phyloP scores from a whole-genome alignment of 1,140 invertebrate genomes.

The Drosophila ercepeae region DNA sequence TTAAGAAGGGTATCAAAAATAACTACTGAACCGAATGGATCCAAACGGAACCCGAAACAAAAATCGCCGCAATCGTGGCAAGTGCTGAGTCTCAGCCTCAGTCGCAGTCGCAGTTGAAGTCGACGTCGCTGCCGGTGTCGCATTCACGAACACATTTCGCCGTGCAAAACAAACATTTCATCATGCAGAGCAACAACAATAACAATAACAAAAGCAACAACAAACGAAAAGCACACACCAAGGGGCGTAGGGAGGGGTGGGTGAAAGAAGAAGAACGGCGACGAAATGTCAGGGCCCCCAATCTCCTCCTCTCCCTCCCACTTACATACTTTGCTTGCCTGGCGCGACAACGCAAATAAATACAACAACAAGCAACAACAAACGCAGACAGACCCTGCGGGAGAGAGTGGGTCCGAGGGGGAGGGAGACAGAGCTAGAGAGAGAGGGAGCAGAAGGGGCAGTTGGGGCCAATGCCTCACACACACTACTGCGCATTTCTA shows the following conservation, averaged over 20 bases:
- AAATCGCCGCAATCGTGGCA: constrained; percentile 36
- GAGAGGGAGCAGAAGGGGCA: constrained; percentile 2
- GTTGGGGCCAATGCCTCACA: constrained; percentile 72
- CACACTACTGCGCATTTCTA: constrained; percentile 64
- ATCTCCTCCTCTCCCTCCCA: constrained; percentile 4
- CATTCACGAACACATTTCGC: constrained; percentile 65
- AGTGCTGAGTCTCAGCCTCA: constrained; percentile 46
- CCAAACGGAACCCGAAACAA: constrained; percentile 1
- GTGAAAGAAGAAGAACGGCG: constrained; percentile 37
- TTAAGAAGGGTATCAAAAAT: not conserved
- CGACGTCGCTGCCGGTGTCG: constrained; percentile 10
- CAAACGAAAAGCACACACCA: constrained; percentile 20
- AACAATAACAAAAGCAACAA: constrained; percentile 37
- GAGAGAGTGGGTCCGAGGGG: not conserved
- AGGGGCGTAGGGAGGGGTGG: not conserved
- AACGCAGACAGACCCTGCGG: constrained; percentile 16
- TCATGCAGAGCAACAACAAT: constrained; percentile 53
- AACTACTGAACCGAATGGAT: constrained; percentile 3
- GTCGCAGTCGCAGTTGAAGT: not conserved
- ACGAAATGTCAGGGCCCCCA: constrained; percentile 70
- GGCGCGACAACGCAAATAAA: constrained; percentile 76
- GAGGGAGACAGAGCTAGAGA: not conserved
- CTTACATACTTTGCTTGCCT: constrained; percentile 29
- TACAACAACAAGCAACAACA: constrained; percentile 43
- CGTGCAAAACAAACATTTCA: constrained; percentile 81